Evolutionary conservation across 2,797 vertebrate genomes (phyloP), one percentile per base, ranked within the genome.

Genomic region (Sorex maritimensis): DNA sequence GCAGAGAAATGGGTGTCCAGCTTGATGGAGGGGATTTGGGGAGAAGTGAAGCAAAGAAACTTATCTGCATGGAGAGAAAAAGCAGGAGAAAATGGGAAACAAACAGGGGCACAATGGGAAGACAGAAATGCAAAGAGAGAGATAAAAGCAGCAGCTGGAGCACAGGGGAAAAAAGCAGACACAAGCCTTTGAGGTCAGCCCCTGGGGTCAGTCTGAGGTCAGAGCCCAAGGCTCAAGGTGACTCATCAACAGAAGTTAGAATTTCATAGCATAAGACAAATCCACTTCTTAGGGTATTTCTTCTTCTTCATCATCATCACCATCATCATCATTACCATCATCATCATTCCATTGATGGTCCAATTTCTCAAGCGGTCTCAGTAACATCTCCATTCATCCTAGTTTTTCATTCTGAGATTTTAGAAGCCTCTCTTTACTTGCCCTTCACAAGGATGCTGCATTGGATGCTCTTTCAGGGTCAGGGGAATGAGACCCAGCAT

Each of bases 51-150:
- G 99, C 98, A 99, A 99, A 99, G 97, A 98, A 98, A 98, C 97
- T 99, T 99, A 99, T 99, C 99, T 99, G 99, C 97, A 97, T 97
- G 97, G 98, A 98, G 95, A 98, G 95, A 98, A 98, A 97, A 97
- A 96, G 93, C 75, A 92, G 97, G 96, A 97, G 98, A 98, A 96
- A 92, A 97, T 96, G 91, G 96, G 91, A 97, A 97, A 90, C 41
- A 44, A 44, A 44, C 97, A 97, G 97, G 97, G 87, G 95, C 80
- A 90, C 97, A 98, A 95, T 86, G 88, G 98, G 97, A 97, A 98
- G 96, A 55, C 97, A 93, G 96, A 92, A 82, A 95, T 93, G 67
- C 10, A 38, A 92, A 94, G 15, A 2, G 41, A 55, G 1, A 73
- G 81, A 21, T 1, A 63, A 93, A 52, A 86, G 65, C 80, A 96